These are phyloP conservation scores for Camelus bactrianus DNA, from an alignment of 2,113 vertebrate species.

Conservation along the genomic window DNA sequence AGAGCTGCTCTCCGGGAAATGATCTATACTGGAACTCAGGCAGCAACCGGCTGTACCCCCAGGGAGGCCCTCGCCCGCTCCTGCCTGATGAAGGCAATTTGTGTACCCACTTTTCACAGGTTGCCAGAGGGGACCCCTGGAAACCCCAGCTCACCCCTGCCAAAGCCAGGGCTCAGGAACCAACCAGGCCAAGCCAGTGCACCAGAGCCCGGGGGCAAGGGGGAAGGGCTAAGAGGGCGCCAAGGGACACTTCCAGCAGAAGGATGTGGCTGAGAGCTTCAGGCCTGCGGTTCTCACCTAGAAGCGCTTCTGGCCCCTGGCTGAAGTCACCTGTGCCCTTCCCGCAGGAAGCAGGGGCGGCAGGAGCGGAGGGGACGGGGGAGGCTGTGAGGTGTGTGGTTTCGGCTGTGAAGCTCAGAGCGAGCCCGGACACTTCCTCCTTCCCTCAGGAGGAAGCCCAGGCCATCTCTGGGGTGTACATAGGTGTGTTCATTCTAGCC, in stretches of 20 bases:
- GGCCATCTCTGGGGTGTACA: not conserved
- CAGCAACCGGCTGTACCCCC: not conserved
- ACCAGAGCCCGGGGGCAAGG: not conserved
- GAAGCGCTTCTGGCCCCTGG: not conserved
- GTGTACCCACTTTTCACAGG: not conserved
- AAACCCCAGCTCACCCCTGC: not conserved
- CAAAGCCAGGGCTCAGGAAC: not conserved
- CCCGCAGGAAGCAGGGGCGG: conserved; percentile 67
- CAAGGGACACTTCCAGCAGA: not conserved
- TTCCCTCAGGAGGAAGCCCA: not conserved
- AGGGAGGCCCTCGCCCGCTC: rapidly evolving
- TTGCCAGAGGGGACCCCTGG: rapidly evolving
- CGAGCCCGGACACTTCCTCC: conserved; percentile 22
- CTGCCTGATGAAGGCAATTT: not conserved
- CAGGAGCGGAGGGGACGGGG: not conserved
- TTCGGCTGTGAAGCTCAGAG: not conserved
- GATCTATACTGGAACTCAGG: not conserved
- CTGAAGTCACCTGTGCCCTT: conserved; percentile 49
- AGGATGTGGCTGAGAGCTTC: conserved; percentile 70
- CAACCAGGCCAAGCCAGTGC: not conserved
- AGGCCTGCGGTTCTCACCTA: conserved; percentile 47
- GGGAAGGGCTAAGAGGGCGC: not conserved
- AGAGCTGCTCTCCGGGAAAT: not conserved
- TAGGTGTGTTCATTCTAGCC: no score
- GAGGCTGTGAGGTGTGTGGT: conserved; percentile 38